phyloP scores from a whole-genome alignment of 2,113 vertebrate species.

The Coryphaenoides rupestris region DNA sequence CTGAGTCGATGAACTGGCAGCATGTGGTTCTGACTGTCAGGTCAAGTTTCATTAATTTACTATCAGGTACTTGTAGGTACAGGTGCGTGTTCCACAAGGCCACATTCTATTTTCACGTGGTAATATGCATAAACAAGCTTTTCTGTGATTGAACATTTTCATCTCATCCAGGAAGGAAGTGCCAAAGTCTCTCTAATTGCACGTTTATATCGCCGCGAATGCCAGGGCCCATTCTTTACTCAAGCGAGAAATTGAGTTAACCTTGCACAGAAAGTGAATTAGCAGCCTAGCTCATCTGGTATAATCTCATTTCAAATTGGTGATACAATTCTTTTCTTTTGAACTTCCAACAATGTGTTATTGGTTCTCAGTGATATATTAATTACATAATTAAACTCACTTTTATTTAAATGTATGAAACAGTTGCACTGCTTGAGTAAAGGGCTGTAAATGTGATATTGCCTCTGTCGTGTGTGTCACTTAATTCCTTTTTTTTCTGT shows the following conservation, averaged over 20 bases:
- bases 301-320: neutral
- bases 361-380: neutral
- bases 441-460: neutral
- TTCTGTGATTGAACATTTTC: slow-evolving; percentile 26
- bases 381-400: neutral
- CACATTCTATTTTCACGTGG: neutral
- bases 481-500: neutral
- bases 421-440: neutral
- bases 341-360: neutral
- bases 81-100: neutral
- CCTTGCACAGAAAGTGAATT: slow-evolving; percentile 3
- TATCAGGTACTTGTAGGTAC: neutral
- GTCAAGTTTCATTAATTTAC: neutral
- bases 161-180: slow-evolving; percentile 7
- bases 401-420: neutral
- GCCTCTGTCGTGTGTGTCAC: neutral
- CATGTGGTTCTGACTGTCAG: too few relatives aligned
- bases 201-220: slow-evolving; percentile 6
- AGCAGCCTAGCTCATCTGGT: neutral
- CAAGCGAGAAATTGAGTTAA: slow-evolving; percentile 3
- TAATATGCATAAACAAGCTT: slow-evolving; percentile 31
- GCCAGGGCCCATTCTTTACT: slow-evolving; percentile 4
- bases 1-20: too few relatives aligned
- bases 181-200: neutral
- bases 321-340: slow-evolving; percentile 3